Evolutionary conservation across 2,888 invertebrate species (phyloP).

Genomic region (Cryptocephalus primarius): DNA sequence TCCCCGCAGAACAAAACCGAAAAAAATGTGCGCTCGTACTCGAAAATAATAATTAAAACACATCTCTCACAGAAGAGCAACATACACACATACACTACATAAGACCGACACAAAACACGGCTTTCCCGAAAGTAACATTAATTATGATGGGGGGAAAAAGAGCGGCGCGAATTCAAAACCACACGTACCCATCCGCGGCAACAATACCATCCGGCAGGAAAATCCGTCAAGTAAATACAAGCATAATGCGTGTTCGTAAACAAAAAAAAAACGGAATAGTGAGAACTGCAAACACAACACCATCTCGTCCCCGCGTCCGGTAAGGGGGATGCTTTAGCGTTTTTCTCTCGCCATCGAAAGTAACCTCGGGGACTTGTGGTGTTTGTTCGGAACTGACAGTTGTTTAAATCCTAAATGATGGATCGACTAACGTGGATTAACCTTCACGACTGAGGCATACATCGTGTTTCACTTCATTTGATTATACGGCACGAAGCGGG

Average conservation of each 20-base stretch:
- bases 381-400: conserved; percentile 9
- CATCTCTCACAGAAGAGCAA: too few species aligned
- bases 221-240: conserved; percentile 21
- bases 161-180: too few species aligned
- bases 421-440: conserved; percentile 13
- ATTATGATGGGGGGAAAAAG: conserved; percentile 13
- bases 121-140: conserved; percentile 10
- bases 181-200: too few species aligned
- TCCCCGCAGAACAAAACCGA: too few species aligned
- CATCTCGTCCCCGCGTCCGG: background rate
- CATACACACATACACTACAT: too few species aligned
- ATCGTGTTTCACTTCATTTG: background rate
- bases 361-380: too few species aligned
- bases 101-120: background rate
- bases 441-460: background rate
- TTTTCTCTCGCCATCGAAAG: too few species aligned
- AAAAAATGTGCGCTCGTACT: too few species aligned
- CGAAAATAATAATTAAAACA: too few species aligned
- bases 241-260: conserved; percentile 22
- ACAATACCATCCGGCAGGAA: conserved; percentile 1
- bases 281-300: conserved; percentile 22
- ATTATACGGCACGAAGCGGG: too few species aligned
- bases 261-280: conserved; percentile 12
- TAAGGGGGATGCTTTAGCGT: background rate
- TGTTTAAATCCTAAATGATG: conserved; percentile 19